These are phyloP conservation scores for Ceyx melanurus DNA, from an alignment of 2,113 vertebrate genomes.

Conservation along the genomic window DNA sequence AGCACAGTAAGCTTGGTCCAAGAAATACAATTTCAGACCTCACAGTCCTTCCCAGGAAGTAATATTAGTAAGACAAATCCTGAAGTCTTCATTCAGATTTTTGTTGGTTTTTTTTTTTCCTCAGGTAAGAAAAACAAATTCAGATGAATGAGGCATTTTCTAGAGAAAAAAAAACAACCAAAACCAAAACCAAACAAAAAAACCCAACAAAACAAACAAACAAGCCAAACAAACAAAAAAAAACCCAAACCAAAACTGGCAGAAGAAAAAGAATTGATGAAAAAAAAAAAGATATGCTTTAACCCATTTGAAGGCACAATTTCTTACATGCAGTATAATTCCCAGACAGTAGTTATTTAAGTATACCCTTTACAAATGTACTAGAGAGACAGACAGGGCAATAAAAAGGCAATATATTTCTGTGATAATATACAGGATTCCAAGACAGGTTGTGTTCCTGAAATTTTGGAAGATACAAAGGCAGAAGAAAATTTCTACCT, in stretches of 20 bases:
- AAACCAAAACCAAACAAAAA: no score
- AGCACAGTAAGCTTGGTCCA: not conserved
- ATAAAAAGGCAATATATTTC: not conserved
- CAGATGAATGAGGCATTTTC: not conserved
- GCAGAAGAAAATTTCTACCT: not conserved
- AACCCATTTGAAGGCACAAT: not conserved
- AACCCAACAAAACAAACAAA: no score
- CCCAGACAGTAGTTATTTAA: not conserved
- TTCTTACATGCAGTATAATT: not conserved
- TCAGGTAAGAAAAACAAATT: not conserved
- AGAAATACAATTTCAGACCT: not conserved
- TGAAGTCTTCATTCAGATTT: not conserved
- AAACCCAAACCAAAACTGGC: rapidly evolving
- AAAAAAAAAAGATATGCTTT: not conserved
- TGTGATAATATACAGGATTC: not conserved
- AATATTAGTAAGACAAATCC: not conserved
- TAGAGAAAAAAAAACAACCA: not conserved
- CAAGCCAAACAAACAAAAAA: not conserved
- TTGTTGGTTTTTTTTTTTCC: not conserved
- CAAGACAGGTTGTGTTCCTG: not conserved
- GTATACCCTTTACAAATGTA: not conserved
- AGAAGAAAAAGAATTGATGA: not conserved
- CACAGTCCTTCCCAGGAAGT: not conserved
- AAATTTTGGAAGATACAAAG: not conserved
- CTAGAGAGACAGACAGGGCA: not conserved